These are phyloP conservation scores for Rhizomys pruinosus DNA, from an alignment of 2,113 vertebrate genomes.

Conservation along the genomic window DNA sequence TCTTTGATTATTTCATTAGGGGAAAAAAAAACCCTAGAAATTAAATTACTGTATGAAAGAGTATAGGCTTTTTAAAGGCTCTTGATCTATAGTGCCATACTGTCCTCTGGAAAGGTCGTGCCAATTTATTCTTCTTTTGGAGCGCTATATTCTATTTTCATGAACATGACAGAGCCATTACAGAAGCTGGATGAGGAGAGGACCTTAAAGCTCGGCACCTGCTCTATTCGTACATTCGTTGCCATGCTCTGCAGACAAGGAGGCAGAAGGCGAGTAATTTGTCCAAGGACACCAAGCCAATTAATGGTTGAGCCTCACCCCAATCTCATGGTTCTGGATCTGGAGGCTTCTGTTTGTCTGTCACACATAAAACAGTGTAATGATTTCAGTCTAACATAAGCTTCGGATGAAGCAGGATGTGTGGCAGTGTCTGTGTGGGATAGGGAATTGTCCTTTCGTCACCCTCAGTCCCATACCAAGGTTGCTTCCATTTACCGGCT, in stretches of 20 bases:
- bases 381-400: slow-evolving; percentile 21
- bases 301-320: not conserved
- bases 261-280: not conserved
- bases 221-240: not conserved
- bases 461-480: not conserved
- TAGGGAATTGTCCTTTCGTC: not conserved
- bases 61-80: slow-evolving; percentile 24
- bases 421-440: not conserved
- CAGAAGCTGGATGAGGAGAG: slow-evolving; percentile 17
- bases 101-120: slow-evolving; percentile 43
- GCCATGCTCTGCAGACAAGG: accelerated
- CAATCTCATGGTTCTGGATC: not conserved
- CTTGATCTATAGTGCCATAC: slow-evolving; percentile 24
- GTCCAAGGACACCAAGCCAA: slow-evolving; percentile 20
- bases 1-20: slow-evolving; percentile 38
- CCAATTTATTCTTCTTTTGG: slow-evolving; percentile 27
- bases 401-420: not conserved
- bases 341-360: not conserved
- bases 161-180: slow-evolving; percentile 58
- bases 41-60: slow-evolving; percentile 39
- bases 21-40: not conserved
- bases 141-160: slow-evolving; percentile 53
- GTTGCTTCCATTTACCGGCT: slow-evolving; percentile 16
- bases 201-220: not conserved
- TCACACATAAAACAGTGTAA: not conserved